These are phyloP conservation scores for Dynastes tityus DNA, from an alignment of 2,888 invertebrate genomes.

Conservation along the genomic window DNA sequence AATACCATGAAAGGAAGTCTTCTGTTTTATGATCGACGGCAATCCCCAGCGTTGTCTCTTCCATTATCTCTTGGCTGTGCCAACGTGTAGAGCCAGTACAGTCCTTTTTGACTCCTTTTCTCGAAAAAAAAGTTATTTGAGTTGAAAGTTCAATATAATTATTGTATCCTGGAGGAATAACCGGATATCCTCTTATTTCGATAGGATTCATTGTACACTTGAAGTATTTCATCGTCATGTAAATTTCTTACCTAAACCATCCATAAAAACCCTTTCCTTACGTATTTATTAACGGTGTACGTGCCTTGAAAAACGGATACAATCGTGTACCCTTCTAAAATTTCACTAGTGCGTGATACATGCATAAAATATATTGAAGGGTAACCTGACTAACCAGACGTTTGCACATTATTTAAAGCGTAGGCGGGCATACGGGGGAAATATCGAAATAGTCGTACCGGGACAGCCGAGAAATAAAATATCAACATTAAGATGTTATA, in stretches of 20 bases:
- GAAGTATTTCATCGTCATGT: background rate
- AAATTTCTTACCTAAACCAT: conserved; percentile 10
- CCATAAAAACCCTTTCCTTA: background rate
- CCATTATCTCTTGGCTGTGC: too few relatives aligned
- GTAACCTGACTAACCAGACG: conserved; percentile 14
- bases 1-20: too few relatives aligned
- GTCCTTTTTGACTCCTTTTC: too few relatives aligned
- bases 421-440: background rate
- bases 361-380: conserved; percentile 27
- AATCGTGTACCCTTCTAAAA: conserved; percentile 4
- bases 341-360: conserved; percentile 3
- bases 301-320: conserved; percentile 32
- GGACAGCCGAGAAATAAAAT: conserved; percentile 36
- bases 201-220: too few relatives aligned
- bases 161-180: too few relatives aligned
- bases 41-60: too few relatives aligned
- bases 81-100: too few relatives aligned
- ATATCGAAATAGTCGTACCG: conserved; percentile 18
- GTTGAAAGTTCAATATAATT: too few relatives aligned
- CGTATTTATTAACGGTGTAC: conserved; percentile 23
- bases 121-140: too few relatives aligned
- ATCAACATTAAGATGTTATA: conserved; percentile 45
- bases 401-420: conserved; percentile 29
- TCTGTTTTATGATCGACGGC: too few relatives aligned
- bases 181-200: too few relatives aligned